Evolutionary conservation across 2,797 vertebrate genomes (phyloP).

Genomic region (Crenichthys baileyi): DNA sequence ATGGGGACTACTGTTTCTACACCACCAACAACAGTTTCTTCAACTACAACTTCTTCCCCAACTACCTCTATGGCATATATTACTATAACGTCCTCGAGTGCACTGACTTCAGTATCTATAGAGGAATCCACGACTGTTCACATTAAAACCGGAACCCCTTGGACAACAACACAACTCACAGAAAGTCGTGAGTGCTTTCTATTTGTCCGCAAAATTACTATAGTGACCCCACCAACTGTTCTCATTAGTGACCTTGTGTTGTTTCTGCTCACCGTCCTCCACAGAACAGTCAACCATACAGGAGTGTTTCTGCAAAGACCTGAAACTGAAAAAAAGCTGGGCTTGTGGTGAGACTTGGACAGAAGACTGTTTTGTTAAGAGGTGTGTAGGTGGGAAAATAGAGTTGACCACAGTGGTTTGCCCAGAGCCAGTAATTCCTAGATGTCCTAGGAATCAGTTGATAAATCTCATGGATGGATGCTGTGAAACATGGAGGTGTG

Average conservation of each 20-base stretch:
- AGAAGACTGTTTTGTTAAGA: slow-evolving; percentile 72
- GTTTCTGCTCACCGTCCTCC: background rate
- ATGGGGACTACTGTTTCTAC: no score
- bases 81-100: background rate
- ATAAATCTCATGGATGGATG: slow-evolving; percentile 66
- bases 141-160: background rate
- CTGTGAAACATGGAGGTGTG: slow-evolving; percentile 73
- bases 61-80: background rate
- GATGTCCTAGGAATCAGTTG: slow-evolving; percentile 60
- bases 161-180: background rate
- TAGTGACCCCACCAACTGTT: background rate
- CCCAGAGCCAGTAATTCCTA: slow-evolving; percentile 25
- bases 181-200: background rate
- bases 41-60: background rate
- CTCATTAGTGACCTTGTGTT: background rate
- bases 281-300: background rate
- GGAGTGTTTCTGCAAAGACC: slow-evolving; percentile 53
- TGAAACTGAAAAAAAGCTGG: slow-evolving; percentile 51
- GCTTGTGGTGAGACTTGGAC: slow-evolving; percentile 57
- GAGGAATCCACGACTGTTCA: background rate
- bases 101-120: background rate
- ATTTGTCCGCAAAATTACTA: background rate
- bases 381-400: slow-evolving; percentile 48
- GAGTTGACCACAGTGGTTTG: slow-evolving; percentile 59
- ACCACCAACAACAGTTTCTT: no score